Evolutionary conservation across 2,113 vertebrate genomes (phyloP).

Genomic region (Anas platyrhynchos): DNA sequence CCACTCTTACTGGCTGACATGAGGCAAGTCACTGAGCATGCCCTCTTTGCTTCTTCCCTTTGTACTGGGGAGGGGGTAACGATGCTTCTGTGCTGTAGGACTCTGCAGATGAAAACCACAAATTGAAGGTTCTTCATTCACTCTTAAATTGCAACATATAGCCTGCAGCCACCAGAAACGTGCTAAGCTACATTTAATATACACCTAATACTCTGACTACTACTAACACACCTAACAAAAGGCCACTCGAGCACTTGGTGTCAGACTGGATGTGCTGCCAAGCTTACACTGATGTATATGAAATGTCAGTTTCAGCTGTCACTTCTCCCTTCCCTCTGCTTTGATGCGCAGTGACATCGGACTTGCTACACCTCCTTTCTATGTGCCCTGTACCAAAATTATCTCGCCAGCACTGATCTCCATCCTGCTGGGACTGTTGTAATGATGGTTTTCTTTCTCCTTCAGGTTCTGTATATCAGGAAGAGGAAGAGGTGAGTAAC

Average conservation of each 20-base stretch:
- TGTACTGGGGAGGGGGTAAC: neutral
- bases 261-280: neutral
- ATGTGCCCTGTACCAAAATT: neutral
- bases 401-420: neutral
- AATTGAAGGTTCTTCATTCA: neutral
- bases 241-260: neutral
- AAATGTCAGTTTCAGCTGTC: neutral
- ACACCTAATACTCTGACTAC: conserved; percentile 21
- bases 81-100: neutral
- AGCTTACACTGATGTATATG: neutral
- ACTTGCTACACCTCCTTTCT: neutral
- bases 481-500: conserved; percentile 92
- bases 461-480: conserved; percentile 94
- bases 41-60: conserved; percentile 59
- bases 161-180: neutral
- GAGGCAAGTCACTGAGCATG: conserved; percentile 64
- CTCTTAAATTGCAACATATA: neutral
- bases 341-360: neutral
- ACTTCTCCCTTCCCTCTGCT: neutral
- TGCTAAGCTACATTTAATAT: neutral
- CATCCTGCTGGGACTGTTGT: neutral
- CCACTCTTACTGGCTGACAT: neutral
- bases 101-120: neutral
- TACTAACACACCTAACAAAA: conserved; percentile 34
- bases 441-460: conserved; percentile 51